Evolutionary conservation across 2,113 vertebrate species (phyloP).

Genomic region (Scopus umbretta): DNA sequence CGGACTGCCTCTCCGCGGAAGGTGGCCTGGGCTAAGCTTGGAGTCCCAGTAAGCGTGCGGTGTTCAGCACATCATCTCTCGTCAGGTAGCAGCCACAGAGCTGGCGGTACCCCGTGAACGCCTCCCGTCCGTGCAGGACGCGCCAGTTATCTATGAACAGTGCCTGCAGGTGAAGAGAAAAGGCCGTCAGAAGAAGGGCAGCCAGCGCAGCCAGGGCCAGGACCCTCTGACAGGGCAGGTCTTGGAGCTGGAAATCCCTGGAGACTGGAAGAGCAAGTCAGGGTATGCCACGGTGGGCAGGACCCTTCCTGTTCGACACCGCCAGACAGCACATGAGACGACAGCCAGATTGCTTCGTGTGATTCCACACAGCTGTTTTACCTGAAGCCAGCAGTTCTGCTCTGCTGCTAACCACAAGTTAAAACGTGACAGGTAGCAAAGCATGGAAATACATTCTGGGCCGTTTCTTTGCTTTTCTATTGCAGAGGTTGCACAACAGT

Average conservation of each 20-base stretch:
- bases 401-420: neutral
- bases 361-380: neutral
- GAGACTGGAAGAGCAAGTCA: neutral
- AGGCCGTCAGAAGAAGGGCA: neutral
- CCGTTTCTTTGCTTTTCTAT: neutral
- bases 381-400: neutral
- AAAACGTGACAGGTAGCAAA: neutral
- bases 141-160: constrained; percentile 93
- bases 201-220: neutral
- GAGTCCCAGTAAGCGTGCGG: constrained; percentile 81
- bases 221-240: too few species aligned
- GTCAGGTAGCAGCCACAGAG: constrained; percentile 94
- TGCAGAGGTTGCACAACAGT: neutral
- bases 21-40: constrained; percentile 67
- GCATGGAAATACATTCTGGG: neutral
- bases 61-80: constrained; percentile 86
- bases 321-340: neutral
- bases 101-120: constrained; percentile 86
- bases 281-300: accelerated
- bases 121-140: constrained; percentile 87
- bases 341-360: neutral
- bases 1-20: neutral
- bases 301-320: neutral
- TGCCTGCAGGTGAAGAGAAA: constrained; percentile 67
- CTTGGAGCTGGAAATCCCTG: neutral